Evolutionary conservation across 1,140 invertebrate genomes (phyloP), one percentile per base, ranked within the genome.

Genomic region (Daktulosphaira vitifoliae): DNA sequence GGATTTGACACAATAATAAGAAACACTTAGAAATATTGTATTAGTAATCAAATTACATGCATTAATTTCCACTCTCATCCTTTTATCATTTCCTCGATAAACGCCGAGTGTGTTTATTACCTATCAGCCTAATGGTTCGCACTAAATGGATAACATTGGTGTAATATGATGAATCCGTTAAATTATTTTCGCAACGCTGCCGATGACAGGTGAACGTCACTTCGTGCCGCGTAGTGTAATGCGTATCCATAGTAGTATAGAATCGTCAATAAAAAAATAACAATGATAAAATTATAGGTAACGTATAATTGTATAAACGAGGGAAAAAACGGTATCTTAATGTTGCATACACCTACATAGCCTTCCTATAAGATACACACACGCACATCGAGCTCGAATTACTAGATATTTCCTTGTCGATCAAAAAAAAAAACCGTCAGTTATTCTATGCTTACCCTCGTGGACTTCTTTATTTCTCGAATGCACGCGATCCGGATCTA

Each of bases 391-490:
- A 25, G 16, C 46, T 48, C 42, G 56, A 62, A 62, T 62, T 62
- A 29, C 56, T 46, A 62, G 23, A 62, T 62, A 62, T 48, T 62
- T 38, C 42, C 42, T 62, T 62, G 56, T 62, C 56, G 56, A 62
- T 62, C 56, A 46, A 48, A 33, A 33, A 33, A 33, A 33, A 33
- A 33, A 62, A 62, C 56, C 42, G 25, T 62, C 18, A 46, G 44
- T 25, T 39, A 8, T 44, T 44, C 25, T 18, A 6, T 29, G n/a
- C 2, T 22, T 56, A 25, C 42, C 25, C 42, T 13, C 20, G 23
- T 11, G 25, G 56, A 46, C 42, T 62, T 33, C n/a, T 62, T 62
- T 62, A 62, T 62, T 48, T 62, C 26, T 13, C 23, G 11, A 62
- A 62, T 15, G 42, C 56, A 62, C 56, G 56, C 56, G 29, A 62